phyloP scores from a whole-genome alignment of 2,797 vertebrate species.

The Sebastes kiyomatsui region DNA sequence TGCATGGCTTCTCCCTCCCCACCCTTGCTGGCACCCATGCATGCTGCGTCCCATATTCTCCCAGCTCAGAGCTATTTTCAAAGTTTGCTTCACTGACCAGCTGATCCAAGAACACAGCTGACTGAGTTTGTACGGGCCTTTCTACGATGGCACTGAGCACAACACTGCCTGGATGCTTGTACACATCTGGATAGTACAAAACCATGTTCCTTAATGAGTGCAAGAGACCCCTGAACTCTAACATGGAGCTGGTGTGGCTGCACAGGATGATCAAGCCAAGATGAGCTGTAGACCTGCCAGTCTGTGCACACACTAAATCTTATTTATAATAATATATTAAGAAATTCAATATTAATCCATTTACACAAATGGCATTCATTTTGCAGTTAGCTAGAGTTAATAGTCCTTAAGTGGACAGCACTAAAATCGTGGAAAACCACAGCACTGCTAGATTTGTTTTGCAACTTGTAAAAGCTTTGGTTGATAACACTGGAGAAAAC shows the following conservation, averaged over 20 bases:
- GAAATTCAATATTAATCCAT: background rate
- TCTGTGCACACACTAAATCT: background rate
- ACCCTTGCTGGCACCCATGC: constrained; percentile 18
- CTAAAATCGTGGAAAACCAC: background rate
- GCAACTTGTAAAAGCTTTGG: background rate
- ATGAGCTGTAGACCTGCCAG: background rate
- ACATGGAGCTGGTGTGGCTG: constrained; percentile 9
- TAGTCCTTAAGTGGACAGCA: background rate
- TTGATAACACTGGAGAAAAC: too few species aligned
- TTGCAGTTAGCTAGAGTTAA: background rate
- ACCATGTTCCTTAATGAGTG: constrained; percentile 65
- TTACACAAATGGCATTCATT: background rate
- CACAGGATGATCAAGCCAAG: constrained; percentile 1
- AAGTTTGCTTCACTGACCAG: constrained; percentile 73
- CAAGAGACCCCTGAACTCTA: constrained; percentile 23
- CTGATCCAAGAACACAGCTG: constrained; percentile 66
- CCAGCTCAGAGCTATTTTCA: constrained; percentile 70
- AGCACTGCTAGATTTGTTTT: background rate
- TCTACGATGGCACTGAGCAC: constrained; percentile 33
- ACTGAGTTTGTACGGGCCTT: constrained; percentile 42
- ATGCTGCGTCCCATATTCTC: constrained; percentile 48
- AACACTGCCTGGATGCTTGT: constrained; percentile 53
- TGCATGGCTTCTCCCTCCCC: constrained; percentile 35
- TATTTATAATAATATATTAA: background rate
- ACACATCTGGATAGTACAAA: constrained; percentile 72